These are phyloP conservation scores for Eulithis testata DNA, from an alignment of 2,888 invertebrate species.

Conservation along the genomic window DNA sequence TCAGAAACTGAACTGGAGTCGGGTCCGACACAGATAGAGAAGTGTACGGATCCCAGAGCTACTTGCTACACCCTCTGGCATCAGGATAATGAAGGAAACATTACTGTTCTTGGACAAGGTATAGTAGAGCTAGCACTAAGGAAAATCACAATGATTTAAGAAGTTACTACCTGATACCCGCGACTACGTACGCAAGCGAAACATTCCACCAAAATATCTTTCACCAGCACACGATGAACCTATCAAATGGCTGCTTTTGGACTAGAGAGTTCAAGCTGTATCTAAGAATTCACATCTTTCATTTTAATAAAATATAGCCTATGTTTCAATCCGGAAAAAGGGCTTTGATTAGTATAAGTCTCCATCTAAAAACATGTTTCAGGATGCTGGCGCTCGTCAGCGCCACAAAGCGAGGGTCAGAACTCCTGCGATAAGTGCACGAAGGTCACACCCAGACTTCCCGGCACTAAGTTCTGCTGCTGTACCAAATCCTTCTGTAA, in stretches of 20 bases:
- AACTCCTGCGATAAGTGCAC: slow-evolving; percentile 77
- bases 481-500: slow-evolving; percentile 93
- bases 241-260: no score
- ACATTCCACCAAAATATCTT: no score
- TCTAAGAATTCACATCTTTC: no score
- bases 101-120: slow-evolving; percentile 89
- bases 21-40: slow-evolving; percentile 73
- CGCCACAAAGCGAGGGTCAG: slow-evolving; percentile 83
- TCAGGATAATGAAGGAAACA: slow-evolving; percentile 85
- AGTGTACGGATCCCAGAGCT: slow-evolving; percentile 86
- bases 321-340: no score
- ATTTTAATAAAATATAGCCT: no score
- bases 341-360: no score
- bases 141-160: no score
- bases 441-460: slow-evolving; percentile 67
- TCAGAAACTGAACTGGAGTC: slow-evolving; percentile 60
- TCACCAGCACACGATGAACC: no score
- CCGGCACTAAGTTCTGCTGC: slow-evolving; percentile 91
- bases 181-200: no score
- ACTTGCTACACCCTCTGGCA: slow-evolving; percentile 90
- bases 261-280: no score
- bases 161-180: no score
- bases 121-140: no score
- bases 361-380: not conserved
- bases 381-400: slow-evolving; percentile 84